These are phyloP conservation scores for Acanthococcus lagerstroemiae DNA, from an alignment of 2,888 invertebrate species.

Conservation along the genomic window DNA sequence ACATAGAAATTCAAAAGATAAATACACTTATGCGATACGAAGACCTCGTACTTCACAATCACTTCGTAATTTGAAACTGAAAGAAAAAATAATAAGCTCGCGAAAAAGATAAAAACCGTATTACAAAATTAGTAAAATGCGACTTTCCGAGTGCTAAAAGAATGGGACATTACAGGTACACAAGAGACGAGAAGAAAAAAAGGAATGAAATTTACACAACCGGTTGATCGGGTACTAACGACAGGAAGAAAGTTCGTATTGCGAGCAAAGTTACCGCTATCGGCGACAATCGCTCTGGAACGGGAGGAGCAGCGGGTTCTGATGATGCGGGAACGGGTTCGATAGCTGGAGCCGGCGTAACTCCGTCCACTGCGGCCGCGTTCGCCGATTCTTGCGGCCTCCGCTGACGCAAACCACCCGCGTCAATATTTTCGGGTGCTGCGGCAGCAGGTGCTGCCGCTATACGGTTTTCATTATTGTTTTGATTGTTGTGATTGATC, in stretches of 20 bases:
- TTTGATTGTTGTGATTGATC: conserved; percentile 16
- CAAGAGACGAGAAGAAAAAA: too few relatives aligned
- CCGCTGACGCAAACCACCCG: not conserved
- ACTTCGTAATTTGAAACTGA: too few relatives aligned
- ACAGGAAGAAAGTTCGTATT: conserved; percentile 19
- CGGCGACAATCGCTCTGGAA: conserved; percentile 14
- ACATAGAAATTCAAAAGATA: too few relatives aligned
- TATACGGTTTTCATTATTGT: not conserved
- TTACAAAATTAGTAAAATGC: too few relatives aligned
- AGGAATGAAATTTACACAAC: conserved; percentile 4
- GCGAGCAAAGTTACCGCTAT: conserved; percentile 12
- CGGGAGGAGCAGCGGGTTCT: conserved; percentile 8
- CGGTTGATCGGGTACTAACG: conserved; percentile 21
- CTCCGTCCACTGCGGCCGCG: not conserved
- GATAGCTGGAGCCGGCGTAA: not conserved
- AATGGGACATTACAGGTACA: too few relatives aligned
- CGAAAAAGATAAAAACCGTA: too few relatives aligned
- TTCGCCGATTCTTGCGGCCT: not conserved
- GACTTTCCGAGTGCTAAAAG: too few relatives aligned
- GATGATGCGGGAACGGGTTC: not conserved
- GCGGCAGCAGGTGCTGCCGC: too few relatives aligned
- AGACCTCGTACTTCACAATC: too few relatives aligned
- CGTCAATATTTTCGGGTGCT: not conserved
- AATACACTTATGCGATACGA: too few relatives aligned
- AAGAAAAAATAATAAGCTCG: too few relatives aligned